phyloP scores from a whole-genome alignment of 2,113 vertebrate genomes.

The Odontophorus gujanensis region DNA sequence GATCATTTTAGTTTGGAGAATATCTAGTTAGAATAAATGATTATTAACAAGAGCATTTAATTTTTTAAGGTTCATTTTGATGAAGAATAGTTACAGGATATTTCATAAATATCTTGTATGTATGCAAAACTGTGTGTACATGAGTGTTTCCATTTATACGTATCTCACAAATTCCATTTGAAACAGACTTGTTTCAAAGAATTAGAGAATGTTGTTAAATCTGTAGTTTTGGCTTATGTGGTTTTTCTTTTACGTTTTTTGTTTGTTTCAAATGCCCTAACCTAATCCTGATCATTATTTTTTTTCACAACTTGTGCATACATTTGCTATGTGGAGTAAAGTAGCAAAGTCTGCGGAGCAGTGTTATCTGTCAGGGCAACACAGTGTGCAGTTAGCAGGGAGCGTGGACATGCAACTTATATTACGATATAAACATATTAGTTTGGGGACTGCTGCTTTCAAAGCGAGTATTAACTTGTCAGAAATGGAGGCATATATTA shows the following conservation, averaged over 20 bases:
- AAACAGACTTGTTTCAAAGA: neutral
- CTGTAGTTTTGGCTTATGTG: neutral
- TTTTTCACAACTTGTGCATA: slow-evolving; percentile 37
- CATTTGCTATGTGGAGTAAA: slow-evolving; percentile 11
- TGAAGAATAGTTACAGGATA: neutral
- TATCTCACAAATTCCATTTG: neutral
- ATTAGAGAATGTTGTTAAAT: slow-evolving; percentile 24
- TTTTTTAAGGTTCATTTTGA: slow-evolving; percentile 28
- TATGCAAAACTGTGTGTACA: neutral
- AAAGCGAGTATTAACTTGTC: slow-evolving; percentile 74
- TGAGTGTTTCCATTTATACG: slow-evolving; percentile 55
- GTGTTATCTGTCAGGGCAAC: neutral
- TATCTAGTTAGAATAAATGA: neutral
- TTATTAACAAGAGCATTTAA: neutral
- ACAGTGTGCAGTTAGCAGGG: neutral
- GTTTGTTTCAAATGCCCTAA: slow-evolving; percentile 24
- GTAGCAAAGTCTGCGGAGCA: neutral
- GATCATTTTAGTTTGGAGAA: neutral
- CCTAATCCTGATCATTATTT: slow-evolving; percentile 51
- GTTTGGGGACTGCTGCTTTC: slow-evolving; percentile 72
- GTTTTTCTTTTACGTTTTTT: neutral
- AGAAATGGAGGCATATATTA: slow-evolving; percentile 67
- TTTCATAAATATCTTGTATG: neutral
- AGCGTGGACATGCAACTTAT: slow-evolving; percentile 19
- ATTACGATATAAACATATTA: slow-evolving; percentile 64